These are phyloP conservation scores for Cerastis rubricosa DNA, from an alignment of 2,888 invertebrate species.

Conservation along the genomic window DNA sequence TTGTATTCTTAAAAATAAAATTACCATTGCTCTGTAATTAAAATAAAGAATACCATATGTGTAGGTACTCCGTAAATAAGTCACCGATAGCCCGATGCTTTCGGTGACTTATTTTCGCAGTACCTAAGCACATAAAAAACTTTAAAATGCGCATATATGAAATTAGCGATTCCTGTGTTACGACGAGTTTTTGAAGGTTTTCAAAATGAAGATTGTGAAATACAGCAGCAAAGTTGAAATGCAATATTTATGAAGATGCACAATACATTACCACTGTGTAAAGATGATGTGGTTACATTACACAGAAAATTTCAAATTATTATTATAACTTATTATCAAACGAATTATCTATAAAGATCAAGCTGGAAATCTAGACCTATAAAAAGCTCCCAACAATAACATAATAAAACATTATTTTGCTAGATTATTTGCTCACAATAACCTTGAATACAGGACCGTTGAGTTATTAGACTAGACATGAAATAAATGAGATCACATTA, in stretches of 20 bases:
- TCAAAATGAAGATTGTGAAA: not conserved
- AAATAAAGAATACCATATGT: not conserved
- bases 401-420: conserved; percentile 18
- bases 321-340: not conserved
- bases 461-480: conserved; percentile 62
- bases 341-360: not conserved
- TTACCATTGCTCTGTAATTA: not conserved
- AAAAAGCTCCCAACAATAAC: conserved; percentile 23
- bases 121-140: too few relatives aligned
- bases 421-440: conserved; percentile 43
- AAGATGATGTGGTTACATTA: not conserved
- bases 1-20: conserved; percentile 22
- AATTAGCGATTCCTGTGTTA: not conserved
- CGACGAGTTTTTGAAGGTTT: not conserved
- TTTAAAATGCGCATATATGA: not conserved
- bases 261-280: not conserved
- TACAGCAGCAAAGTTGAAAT: not conserved
- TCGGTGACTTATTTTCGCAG: too few relatives aligned
- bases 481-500: conserved; percentile 70
- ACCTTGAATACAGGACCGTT: conserved; percentile 62
- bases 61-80: not conserved
- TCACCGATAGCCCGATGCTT: not conserved
- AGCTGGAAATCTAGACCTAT: conserved; percentile 2
- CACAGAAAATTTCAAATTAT: not conserved
- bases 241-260: not conserved